Evolutionary conservation across 2,113 vertebrate species (phyloP).

Genomic region (Sminthopsis crassicaudata): DNA sequence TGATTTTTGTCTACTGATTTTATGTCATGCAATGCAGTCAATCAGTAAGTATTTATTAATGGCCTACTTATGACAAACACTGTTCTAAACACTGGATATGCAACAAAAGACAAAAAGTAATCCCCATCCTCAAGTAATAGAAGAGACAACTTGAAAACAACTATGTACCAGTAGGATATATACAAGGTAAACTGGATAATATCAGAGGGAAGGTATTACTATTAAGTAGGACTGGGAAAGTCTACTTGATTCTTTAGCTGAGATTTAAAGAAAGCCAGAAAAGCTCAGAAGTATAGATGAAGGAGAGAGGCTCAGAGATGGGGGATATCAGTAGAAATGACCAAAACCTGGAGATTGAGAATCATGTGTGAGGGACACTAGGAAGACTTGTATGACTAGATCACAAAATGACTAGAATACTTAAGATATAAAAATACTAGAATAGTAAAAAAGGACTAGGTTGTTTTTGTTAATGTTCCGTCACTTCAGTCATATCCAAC

Average conservation of each 20-base stretch:
- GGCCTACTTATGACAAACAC: not conserved
- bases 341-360: not conserved
- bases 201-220: not conserved
- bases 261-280: not conserved
- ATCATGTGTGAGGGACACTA: not conserved
- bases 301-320: not conserved
- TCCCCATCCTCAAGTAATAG: not conserved
- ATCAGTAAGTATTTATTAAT: not conserved
- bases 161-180: not conserved
- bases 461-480: not conserved
- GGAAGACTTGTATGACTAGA: not conserved
- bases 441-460: not conserved
- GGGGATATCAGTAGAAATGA: not conserved
- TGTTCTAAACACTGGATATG: not conserved
- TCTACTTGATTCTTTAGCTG: not conserved
- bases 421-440: not conserved
- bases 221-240: not conserved
- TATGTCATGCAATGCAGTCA: not conserved
- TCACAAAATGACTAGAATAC: not conserved
- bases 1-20: not conserved
- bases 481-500: not conserved
- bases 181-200: not conserved
- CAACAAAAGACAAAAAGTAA: not conserved
- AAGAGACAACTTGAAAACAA: not conserved
- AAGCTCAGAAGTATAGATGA: not conserved